Evolutionary conservation across 2,113 vertebrate genomes (phyloP).

Genomic region (Ictalurus furcatus): DNA sequence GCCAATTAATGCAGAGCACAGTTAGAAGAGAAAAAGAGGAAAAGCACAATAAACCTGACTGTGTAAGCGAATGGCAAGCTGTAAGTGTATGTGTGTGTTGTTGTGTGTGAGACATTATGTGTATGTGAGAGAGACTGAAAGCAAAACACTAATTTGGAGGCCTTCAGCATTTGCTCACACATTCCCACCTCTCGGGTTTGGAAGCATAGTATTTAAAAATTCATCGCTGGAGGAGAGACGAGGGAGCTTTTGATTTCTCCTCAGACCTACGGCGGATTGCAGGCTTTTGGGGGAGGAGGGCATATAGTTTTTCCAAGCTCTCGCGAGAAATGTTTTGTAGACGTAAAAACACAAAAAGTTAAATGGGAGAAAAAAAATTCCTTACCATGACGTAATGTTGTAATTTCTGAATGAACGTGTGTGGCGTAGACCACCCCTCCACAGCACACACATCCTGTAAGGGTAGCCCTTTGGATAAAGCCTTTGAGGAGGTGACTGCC

Average conservation of each 20-base stretch:
- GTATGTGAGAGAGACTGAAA: constrained; percentile 4
- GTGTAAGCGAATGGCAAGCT: neutral
- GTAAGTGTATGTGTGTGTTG: constrained; percentile 7
- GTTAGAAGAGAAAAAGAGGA: neutral
- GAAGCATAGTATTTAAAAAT: constrained; percentile 59
- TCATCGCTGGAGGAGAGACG: constrained; percentile 53
- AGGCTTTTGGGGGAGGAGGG: neutral
- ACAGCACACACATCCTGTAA: no score
- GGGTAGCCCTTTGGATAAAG: no score
- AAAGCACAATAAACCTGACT: neutral
- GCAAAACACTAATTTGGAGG: constrained; percentile 51
- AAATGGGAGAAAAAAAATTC: neutral
- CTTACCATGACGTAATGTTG: neutral
- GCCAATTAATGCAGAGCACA: constrained; percentile 1
- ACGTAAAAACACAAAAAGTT: no score
- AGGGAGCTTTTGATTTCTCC: constrained; percentile 67
- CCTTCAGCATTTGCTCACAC: constrained; percentile 52
- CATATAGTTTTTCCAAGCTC: neutral
- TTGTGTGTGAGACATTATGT: neutral
- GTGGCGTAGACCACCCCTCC: no score
- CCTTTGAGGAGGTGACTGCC: no score
- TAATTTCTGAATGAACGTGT: neutral
- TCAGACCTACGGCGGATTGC: constrained; percentile 63
- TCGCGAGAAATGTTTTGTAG: neutral
- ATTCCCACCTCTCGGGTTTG: constrained; percentile 56